Evolutionary conservation across 2,113 vertebrate genomes (phyloP).

Genomic region (Rhadina sibilatrix): DNA sequence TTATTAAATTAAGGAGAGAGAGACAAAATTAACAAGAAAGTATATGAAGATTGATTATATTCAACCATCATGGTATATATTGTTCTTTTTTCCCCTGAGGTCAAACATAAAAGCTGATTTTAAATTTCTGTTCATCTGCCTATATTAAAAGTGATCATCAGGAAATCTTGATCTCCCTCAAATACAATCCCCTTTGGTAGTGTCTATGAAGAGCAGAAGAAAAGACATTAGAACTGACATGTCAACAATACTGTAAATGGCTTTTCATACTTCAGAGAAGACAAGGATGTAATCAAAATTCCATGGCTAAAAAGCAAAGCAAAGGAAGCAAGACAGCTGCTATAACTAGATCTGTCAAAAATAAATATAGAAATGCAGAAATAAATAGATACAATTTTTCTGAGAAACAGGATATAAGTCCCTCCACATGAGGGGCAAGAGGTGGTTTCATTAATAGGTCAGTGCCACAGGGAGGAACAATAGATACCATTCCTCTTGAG

Average conservation of each 20-base stretch:
- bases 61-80: background rate
- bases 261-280: slow-evolving; percentile 12
- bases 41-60: background rate
- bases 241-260: slow-evolving; percentile 4
- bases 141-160: background rate
- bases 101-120: background rate
- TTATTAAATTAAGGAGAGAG: background rate
- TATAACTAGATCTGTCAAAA: background rate
- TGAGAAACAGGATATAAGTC: background rate
- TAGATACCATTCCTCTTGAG: background rate
- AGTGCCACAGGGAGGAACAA: background rate
- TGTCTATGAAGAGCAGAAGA: background rate
- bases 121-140: background rate
- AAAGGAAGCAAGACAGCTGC: slow-evolving; percentile 9
- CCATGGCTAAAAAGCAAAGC: slow-evolving; percentile 15
- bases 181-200: background rate
- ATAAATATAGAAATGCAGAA: background rate
- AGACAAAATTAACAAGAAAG: background rate
- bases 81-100: background rate
- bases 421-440: background rate
- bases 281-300: slow-evolving; percentile 32
- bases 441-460: background rate
- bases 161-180: background rate
- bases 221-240: background rate
- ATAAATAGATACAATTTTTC: background rate